These are phyloP conservation scores for Orthosia incerta DNA, from an alignment of 2,888 invertebrate genomes.

Conservation along the genomic window DNA sequence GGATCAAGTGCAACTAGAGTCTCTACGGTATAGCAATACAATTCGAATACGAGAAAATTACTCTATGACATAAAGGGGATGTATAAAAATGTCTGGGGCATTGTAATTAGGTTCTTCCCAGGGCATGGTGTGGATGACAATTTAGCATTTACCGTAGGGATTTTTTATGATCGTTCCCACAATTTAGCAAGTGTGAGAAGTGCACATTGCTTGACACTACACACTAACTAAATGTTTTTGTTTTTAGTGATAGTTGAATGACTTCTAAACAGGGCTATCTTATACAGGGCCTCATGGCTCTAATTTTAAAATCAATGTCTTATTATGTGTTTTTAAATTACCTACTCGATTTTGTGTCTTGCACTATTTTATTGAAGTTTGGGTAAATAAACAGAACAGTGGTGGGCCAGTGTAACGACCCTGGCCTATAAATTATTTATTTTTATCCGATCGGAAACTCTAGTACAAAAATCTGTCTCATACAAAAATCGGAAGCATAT, in stretches of 20 bases:
- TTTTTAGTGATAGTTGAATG: too few relatives aligned
- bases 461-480: not conserved
- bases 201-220: too few relatives aligned
- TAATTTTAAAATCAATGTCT: too few relatives aligned
- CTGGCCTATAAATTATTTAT: not conserved
- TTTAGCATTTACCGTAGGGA: constrained; percentile 13
- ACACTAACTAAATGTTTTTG: too few relatives aligned
- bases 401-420: too few relatives aligned
- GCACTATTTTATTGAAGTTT: too few relatives aligned
- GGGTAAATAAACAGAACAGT: too few relatives aligned
- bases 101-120: constrained; percentile 81
- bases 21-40: constrained; percentile 79
- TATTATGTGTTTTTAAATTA: too few relatives aligned
- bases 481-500: constrained; percentile 2
- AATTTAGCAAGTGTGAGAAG: not conserved
- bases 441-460: too few relatives aligned
- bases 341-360: too few relatives aligned
- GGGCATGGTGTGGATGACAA: constrained; percentile 41
- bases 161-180: constrained; percentile 33
- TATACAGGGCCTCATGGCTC: too few relatives aligned
- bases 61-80: constrained; percentile 72
- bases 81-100: constrained; percentile 75
- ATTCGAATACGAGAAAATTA: constrained; percentile 87
- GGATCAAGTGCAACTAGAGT: constrained; percentile 82
- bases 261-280: too few relatives aligned